Evolutionary conservation across 2,888 invertebrate genomes (phyloP), one percentile per base, ranked within the genome.

Genomic region (Abscondita cerata): DNA sequence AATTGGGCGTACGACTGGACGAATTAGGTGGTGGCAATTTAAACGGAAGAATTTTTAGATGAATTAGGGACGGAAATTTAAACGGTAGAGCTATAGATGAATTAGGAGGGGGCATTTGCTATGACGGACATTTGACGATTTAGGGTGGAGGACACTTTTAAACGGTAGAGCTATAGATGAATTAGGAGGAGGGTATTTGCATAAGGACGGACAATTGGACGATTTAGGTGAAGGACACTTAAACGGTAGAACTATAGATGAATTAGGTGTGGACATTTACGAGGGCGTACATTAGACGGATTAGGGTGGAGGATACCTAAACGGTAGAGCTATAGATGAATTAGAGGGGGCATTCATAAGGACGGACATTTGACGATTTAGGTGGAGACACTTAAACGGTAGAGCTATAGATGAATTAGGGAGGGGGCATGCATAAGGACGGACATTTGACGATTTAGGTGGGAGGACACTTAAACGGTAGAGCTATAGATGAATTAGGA

Each of bases 171-270:
- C 12, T 34, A 20, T 69, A 13, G 67, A 67, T 41, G 52, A 50
- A 9, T 66, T 70, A 41, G 69, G 67, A 16, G 70, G 69, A 3
- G 68, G 66, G 52, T 34, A 16, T 47, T 53, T 12, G 71, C 65
- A n/a, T 67, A 66, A n/a, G 69, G 62, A 11, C 16, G 51, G 68
- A 41, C 50, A 50, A 9, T 53, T 5, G n/a, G n/a, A n/a, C n/a
- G n/a, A n/a, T n/a, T n/a, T n/a, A n/a, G n/a, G n/a, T n/a, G n/a
- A n/a, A n/a, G n/a, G n/a, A n/a, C n/a, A n/a, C n/a, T n/a, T n/a
- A n/a, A n/a, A n/a, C n/a, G n/a, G n/a, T n/a, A n/a, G n/a, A n/a
- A n/a, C n/a, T n/a, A n/a, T n/a, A n/a, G n/a, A n/a, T n/a, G n/a
- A n/a, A n/a, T n/a, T n/a, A n/a, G n/a, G n/a, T n/a, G n/a, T n/a